These are phyloP conservation scores for Turritopsis dohrnii DNA, from an alignment of 30 jellyfish, hydroid and myxozoan species.

Conservation along the genomic window DNA sequence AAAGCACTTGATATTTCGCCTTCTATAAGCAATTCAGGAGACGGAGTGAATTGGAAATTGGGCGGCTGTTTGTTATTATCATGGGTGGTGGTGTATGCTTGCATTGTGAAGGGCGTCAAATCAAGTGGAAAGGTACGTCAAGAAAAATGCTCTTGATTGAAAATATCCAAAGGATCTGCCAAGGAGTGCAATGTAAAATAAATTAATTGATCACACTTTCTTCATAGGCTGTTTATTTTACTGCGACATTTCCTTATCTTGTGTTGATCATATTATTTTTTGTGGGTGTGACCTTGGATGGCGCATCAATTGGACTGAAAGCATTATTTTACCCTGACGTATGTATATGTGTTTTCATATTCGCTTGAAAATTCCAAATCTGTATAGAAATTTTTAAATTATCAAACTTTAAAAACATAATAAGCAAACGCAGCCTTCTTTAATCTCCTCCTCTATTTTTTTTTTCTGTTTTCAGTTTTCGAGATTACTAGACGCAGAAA, in stretches of 20 bases:
- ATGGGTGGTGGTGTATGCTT: constrained; percentile 76
- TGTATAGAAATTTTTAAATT: background rate
- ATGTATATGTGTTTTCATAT: constrained; percentile 24
- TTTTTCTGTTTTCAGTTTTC: constrained; percentile 46
- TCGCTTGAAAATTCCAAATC: background rate
- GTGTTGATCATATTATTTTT: constrained; percentile 75
- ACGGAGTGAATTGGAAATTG: constrained; percentile 65
- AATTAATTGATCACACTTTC: background rate
- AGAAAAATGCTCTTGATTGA: too few species aligned
- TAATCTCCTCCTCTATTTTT: background rate
- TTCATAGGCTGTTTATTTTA: constrained; percentile 88
- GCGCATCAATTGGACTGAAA: constrained; percentile 81
- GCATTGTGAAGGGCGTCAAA: constrained; percentile 93
- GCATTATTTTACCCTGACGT: constrained; percentile 92
- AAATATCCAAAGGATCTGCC: background rate
- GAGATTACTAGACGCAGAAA: constrained; percentile 62
- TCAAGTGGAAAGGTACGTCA: constrained; percentile 98
- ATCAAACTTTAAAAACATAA: background rate
- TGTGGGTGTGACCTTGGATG: constrained; percentile 88
- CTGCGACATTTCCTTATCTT: constrained; percentile 89
- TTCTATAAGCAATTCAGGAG: constrained; percentile 68
- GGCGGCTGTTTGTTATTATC: constrained; percentile 66
- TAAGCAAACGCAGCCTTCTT: background rate
- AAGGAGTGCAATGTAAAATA: background rate
- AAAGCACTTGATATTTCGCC: constrained; percentile 66